Base-by-base conservation (phyloP, 1,140 invertebrate genomes). In the Drosophila bifasciata region DNA sequence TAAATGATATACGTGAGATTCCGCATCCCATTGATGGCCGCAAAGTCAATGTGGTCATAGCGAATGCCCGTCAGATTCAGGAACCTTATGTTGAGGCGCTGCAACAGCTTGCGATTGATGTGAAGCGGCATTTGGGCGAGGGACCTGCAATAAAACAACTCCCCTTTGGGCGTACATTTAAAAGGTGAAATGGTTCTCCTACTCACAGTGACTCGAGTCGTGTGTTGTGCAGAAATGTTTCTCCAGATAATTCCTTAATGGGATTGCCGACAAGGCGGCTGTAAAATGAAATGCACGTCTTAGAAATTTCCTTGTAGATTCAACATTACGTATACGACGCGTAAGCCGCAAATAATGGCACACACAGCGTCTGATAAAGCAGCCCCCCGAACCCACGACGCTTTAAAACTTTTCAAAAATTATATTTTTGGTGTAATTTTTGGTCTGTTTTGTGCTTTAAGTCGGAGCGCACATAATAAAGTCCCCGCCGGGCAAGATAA, bases 1-100 rank as follows among this genome's bases (percentile, higher is more conserved):
- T 96, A 96, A 71, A 95, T 93, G 83, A 95, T 91, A 55, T 92
- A 93, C 49, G 93, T 90, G n/a, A 95, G 85, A 7, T 92, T 92
- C 0, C 61, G 55, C 58, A 95, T 92, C 3, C 74, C 63, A 36
- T 92, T 79, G 44, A 95, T 93, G 13, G 93, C 92, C 41, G 92
- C 83, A 46, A 93, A 93, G 39, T 94, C 90, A 0, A 94, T 92
- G 49, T 93, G 79, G 16, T 93, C 89, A 28, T 94, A 92, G 5
- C 93, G 91, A 49, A 95, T 95, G 17, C 93, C 92, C 52, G 94
- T 93, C 53, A 94, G 80, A 72, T 93, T 92, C 13, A 92, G 36
- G 49, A 91, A 91, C 1, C 90, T 85, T 6, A 92, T 57, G 60
- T 92, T 92, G 2, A 90, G 25, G 0, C 58, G 45, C 41, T 75